A percentile compares a stretch with the other conserved stretches of the same genome.
Conservation (phyloP, 2,797 vertebrate genomes). For the Synanceia verrucosa region DNA sequence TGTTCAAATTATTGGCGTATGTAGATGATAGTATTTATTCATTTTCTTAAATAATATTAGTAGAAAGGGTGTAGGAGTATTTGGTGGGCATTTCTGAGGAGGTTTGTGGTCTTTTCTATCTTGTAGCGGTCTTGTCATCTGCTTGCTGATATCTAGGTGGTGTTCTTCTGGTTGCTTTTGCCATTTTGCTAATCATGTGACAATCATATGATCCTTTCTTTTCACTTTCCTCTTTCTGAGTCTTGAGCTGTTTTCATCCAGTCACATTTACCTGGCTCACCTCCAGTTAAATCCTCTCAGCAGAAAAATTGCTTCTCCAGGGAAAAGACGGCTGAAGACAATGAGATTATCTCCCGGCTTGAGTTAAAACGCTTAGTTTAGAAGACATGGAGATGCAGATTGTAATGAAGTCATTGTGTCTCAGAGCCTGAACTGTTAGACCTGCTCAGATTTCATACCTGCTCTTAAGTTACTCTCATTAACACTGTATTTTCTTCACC, state of each 20-base stretch:
- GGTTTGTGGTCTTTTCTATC: not conserved
- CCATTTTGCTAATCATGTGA: not conserved
- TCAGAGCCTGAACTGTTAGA: slow-evolving; percentile 6
- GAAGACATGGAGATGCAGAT: slow-evolving; percentile 48
- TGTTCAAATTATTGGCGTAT: not conserved
- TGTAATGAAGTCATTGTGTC: slow-evolving; percentile 46
- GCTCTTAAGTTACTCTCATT: not conserved
- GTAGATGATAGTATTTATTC: too few species aligned
- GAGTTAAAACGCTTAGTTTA: slow-evolving; percentile 53
- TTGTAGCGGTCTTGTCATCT: not conserved
- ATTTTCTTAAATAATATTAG: not conserved
- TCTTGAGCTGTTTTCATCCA: slow-evolving; percentile 13
- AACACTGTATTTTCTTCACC: not conserved
- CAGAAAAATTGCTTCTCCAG: slow-evolving; percentile 40
- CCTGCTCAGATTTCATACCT: slow-evolving; percentile 19
- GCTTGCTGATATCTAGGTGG: not conserved
- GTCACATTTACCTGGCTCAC: slow-evolving; percentile 38
- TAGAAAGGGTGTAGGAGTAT: not conserved
- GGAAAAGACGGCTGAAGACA: slow-evolving; percentile 30
- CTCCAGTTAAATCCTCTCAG: slow-evolving; percentile 55
- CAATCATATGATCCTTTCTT: not conserved
- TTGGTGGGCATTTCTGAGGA: not conserved
- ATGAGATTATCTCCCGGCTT: slow-evolving; percentile 45
- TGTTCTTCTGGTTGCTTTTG: not conserved
- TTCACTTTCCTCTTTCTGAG: not conserved